These are phyloP conservation scores for Pedicia rivosa DNA, from an alignment of 2,888 invertebrate genomes.

Conservation along the genomic window DNA sequence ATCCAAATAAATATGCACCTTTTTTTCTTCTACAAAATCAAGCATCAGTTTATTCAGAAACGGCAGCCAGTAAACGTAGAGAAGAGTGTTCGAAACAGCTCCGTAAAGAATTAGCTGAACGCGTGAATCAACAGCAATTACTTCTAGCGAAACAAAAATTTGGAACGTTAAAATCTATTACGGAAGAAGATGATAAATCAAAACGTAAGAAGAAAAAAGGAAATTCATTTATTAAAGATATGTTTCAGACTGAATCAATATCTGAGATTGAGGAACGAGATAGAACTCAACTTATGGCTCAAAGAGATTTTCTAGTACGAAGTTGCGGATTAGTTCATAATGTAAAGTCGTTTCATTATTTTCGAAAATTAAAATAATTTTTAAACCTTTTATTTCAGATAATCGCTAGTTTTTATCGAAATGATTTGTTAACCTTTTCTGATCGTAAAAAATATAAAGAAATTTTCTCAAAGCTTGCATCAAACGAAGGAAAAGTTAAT, in stretches of 20 bases:
- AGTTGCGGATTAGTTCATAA: conserved; percentile 54
- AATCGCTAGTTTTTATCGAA: conserved; percentile 19
- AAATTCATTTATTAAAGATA: not conserved
- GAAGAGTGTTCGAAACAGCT: conserved; percentile 56
- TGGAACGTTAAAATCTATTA: conserved; percentile 11
- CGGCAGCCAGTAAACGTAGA: conserved; percentile 59
- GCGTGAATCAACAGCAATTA: conserved; percentile 13
- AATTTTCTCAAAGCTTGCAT: conserved; percentile 8
- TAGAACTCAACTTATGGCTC: conserved; percentile 43
- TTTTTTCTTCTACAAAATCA: conserved; percentile 57
- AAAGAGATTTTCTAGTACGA: conserved; percentile 50
- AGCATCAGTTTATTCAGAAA: conserved; percentile 47
- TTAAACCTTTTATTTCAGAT: conserved; percentile 18
- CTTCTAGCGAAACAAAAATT: conserved; percentile 11
- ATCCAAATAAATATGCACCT: conserved; percentile 44
- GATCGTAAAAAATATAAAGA: conserved; percentile 22
- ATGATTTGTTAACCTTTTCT: conserved; percentile 22
- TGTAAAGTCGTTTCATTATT: conserved; percentile 22
- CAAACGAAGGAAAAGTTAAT: too few species aligned
- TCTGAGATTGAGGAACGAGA: conserved; percentile 49
- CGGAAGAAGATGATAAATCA: conserved; percentile 18
- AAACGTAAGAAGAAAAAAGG: conserved; percentile 20
- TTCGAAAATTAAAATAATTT: not conserved
- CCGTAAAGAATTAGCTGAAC: conserved; percentile 37
- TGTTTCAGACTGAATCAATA: conserved; percentile 21